Conservation (phyloP, 2,888 invertebrate species). For the Ophraella communa region DNA sequence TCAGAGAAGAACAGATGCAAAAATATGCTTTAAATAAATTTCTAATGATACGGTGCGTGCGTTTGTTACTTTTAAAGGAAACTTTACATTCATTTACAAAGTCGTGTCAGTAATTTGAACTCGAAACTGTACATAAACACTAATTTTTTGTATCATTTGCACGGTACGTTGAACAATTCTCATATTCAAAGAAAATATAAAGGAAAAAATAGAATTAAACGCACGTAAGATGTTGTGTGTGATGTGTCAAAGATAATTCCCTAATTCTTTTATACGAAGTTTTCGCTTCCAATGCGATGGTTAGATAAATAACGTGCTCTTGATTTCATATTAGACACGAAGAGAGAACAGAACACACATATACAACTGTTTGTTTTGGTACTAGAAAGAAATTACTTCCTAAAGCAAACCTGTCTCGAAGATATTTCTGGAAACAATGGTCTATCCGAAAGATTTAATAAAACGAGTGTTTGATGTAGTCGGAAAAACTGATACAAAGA, state of each 20-base stretch:
- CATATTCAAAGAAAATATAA: constrained; percentile 10
- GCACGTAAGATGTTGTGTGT: constrained; percentile 2
- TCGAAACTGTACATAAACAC: background rate
- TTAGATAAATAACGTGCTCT: constrained; percentile 37
- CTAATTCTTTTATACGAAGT: constrained; percentile 23
- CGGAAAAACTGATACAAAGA: background rate
- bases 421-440: constrained; percentile 30
- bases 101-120: background rate
- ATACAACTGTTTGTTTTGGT: constrained; percentile 45
- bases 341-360: constrained; percentile 10
- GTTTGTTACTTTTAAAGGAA: background rate
- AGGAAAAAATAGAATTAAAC: background rate
- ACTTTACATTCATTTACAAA: background rate
- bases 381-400: constrained; percentile 44
- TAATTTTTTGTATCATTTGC: constrained; percentile 11
- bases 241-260: constrained; percentile 25
- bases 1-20: too few relatives aligned
- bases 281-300: constrained; percentile 27
- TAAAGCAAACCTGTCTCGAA: constrained; percentile 20
- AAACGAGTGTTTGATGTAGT: constrained; percentile 2
- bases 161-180: constrained; percentile 20
- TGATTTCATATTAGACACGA: constrained; percentile 33
- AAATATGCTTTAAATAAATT: too few relatives aligned
- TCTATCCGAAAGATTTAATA: constrained; percentile 23
- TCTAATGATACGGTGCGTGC: background rate